Percentiles rank a stretch among this genome's conserved stretches.
These are phyloP conservation scores for Perca flavescens DNA, from an alignment of 2,113 vertebrate genomes.

Conservation along the genomic window DNA sequence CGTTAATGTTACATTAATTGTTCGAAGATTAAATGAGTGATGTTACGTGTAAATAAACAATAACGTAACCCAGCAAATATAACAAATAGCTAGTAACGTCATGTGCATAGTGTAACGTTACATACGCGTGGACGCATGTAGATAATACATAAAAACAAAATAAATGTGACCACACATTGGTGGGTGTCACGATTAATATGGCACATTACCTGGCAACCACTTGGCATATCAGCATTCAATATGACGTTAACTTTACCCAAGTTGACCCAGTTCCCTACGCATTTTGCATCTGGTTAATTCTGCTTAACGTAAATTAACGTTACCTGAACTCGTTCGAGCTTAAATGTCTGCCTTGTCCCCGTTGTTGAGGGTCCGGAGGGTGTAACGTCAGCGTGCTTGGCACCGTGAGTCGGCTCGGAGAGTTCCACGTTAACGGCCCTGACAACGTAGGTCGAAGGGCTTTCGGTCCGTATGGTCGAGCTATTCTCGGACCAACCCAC, in stretches of 20 bases:
- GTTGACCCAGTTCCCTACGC: neutral
- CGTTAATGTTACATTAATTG: neutral
- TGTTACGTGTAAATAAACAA: neutral
- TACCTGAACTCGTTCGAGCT: neutral
- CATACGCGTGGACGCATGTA: no score
- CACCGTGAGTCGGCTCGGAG: neutral
- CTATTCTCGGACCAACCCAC: neutral
- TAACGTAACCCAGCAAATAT: no score
- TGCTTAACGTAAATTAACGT: neutral
- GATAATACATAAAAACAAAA: no score
- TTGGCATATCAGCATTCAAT: neutral
- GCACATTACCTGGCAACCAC: no score
- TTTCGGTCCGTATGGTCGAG: neutral
- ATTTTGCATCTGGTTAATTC: neutral
- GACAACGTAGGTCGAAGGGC: rapidly evolving
- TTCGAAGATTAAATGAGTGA: rapidly evolving
- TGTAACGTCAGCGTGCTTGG: neutral
- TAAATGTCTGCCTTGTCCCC: neutral
- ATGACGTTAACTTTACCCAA: neutral
- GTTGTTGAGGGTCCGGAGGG: neutral
- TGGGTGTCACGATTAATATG: no score
- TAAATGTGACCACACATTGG: no score
- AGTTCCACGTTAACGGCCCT: no score
- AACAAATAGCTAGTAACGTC: no score
- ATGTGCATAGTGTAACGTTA: no score